Percentiles rank a stretch among this genome's conserved stretches.
Evolutionary conservation across 2,888 invertebrate species (phyloP).

Genomic region (Cordilura impudica): DNA sequence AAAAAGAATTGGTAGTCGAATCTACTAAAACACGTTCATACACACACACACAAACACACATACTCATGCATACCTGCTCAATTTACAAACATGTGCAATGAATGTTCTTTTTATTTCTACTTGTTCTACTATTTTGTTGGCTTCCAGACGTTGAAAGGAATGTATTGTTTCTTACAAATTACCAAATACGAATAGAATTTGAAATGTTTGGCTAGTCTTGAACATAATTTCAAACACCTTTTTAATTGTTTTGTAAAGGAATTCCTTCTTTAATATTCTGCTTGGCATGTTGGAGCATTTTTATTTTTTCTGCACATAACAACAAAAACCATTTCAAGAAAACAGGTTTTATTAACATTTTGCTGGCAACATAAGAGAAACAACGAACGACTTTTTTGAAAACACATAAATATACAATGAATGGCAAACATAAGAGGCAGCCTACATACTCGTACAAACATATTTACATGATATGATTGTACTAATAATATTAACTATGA

Average conservation of each 20-base stretch:
- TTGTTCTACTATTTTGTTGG: conserved; percentile 9
- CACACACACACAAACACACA: background rate
- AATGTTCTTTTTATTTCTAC: conserved; percentile 12
- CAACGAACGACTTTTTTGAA: background rate
- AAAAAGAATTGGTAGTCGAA: background rate
- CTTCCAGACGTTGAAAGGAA: too few species aligned
- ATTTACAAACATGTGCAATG: conserved; percentile 64
- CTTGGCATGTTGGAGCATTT: background rate
- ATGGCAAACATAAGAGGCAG: background rate
- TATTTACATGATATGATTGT: too few species aligned
- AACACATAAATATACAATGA: background rate
- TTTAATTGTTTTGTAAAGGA: background rate
- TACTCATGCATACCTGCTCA: conserved; percentile 58
- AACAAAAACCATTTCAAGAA: background rate
- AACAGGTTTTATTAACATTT: background rate
- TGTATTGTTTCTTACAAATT: too few species aligned
- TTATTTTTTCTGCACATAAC: background rate
- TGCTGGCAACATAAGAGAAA: background rate
- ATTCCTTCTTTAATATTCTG: background rate
- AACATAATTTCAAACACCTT: too few species aligned
- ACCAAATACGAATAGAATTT: too few species aligned
- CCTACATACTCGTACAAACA: background rate
- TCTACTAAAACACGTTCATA: background rate
- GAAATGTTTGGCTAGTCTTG: too few species aligned
- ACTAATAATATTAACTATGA: background rate